Conservation (phyloP, 2,113 vertebrate genomes). For the Salvelinus alpinus region DNA sequence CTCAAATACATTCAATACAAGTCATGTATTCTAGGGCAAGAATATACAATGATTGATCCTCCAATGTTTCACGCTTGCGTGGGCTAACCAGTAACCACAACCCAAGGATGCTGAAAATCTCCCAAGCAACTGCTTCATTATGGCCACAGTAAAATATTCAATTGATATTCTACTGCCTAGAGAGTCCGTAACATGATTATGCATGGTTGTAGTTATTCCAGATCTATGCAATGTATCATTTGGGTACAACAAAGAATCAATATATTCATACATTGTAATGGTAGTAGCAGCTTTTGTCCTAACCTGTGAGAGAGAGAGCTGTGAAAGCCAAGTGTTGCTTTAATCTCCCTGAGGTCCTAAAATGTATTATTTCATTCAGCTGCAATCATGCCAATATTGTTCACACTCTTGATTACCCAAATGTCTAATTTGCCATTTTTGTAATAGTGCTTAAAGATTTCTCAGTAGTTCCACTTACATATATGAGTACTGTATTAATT, state of each 20-base stretch:
- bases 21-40: too few relatives aligned
- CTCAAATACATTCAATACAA: too few relatives aligned
- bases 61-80: conserved; percentile 6
- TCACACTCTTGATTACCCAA: conserved; percentile 16
- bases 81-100: conserved; percentile 7
- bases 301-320: background rate
- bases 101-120: conserved; percentile 25
- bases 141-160: conserved; percentile 36
- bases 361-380: conserved; percentile 17
- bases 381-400: conserved; percentile 25
- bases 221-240: conserved; percentile 45
- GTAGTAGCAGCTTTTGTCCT: background rate
- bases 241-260: conserved; percentile 30
- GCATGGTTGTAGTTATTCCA: conserved; percentile 42
- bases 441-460: conserved; percentile 28
- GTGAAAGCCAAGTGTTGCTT: background rate
- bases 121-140: conserved; percentile 25
- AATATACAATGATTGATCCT: conserved; percentile 11
- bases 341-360: background rate
- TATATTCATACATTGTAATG: conserved; percentile 26
- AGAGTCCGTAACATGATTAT: conserved; percentile 39
- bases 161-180: conserved; percentile 43
- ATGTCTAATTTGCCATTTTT: conserved; percentile 32
- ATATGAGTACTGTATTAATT: conserved; percentile 11
- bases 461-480: conserved; percentile 1